Evolutionary conservation across 2,888 invertebrate genomes (phyloP), one percentile per base, ranked within the genome.

Genomic region (Aphidius colemani): DNA sequence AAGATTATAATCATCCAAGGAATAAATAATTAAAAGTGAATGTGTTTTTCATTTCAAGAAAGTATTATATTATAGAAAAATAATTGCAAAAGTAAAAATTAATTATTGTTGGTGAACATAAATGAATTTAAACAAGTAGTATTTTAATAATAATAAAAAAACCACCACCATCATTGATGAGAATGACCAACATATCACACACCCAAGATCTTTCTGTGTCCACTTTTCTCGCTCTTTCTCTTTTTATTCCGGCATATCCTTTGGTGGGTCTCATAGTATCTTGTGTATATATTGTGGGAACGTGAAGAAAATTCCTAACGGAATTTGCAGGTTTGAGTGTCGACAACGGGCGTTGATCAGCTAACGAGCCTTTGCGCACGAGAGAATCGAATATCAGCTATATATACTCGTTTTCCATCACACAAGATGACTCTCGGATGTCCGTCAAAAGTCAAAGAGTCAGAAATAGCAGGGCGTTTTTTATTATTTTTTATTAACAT

Each of bases 281-380:
- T 30, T 30, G 30, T 30, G 30, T 30, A 30, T 30, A 30, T 49
- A 69, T 74, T 74, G 70, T 70, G 71, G 72, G 72, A 74, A 74
- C 72, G 70, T 66, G 56, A 63, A 70, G 70, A 71, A 70, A 74
- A 77, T 77, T 76, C 76, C 77, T 77, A 77, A 77, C 76, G 76
- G 76, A 73, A 73, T 71, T 69, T 53, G 68, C 67, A 70, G 69
- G 69, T 69, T 71, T 65, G 70, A 72, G 71, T 67, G 68, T 68
- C 68, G 67, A 67, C 65, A 65, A 61, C 65, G 65, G 65, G 65
- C 65, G 65, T 65, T 61, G 65, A 65, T 61, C 61, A 53, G 61
- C 61, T 66, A 64, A 63, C 64, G 68, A 69, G 63, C 59, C 64
- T 46, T 58, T 58, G 40, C 53, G 60, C 51, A 11, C 18, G 11